phyloP scores from a whole-genome alignment of 1,140 invertebrate species.

The Pseudomyrmex flavicornis region DNA sequence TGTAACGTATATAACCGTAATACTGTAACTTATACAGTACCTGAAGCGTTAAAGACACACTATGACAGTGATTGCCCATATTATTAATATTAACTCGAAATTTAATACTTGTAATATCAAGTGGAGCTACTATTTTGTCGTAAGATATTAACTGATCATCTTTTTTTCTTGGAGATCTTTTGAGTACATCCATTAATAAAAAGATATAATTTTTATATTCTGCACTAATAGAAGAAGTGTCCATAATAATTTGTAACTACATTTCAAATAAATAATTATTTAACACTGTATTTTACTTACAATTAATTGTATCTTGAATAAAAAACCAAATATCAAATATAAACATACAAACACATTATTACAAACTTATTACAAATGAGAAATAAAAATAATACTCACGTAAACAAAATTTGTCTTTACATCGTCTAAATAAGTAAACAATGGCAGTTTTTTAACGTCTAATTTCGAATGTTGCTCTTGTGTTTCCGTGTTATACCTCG shows the following conservation, averaged over 20 bases:
- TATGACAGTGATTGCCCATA: slow-evolving; percentile 88
- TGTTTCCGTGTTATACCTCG: slow-evolving; percentile 86
- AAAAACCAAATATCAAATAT: too few species aligned
- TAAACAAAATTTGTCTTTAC: slow-evolving; percentile 94
- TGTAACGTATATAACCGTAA: too few species aligned
- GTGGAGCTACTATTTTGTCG: slow-evolving; percentile 90
- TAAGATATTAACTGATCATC: slow-evolving; percentile 87
- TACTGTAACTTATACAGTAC: slow-evolving; percentile 72
- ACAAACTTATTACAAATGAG: too few species aligned
- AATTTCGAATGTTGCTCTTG: slow-evolving; percentile 86
- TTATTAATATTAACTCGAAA: slow-evolving; percentile 82
- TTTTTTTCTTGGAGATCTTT: slow-evolving; percentile 88
- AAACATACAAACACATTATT: too few species aligned
- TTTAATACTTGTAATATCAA: slow-evolving; percentile 90
- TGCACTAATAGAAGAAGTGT: slow-evolving; percentile 88
- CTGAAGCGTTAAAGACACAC: slow-evolving; percentile 86
- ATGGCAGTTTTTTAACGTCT: slow-evolving; percentile 88
- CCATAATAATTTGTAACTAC: slow-evolving; percentile 89
- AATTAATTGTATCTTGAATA: too few species aligned
- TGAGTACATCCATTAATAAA: slow-evolving; percentile 89
- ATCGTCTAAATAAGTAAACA: slow-evolving; percentile 92
- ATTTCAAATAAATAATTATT: slow-evolving; percentile 66
- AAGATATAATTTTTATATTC: slow-evolving; percentile 90
- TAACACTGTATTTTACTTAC: too few species aligned
- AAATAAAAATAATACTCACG: slow-evolving; percentile 86